phyloP scores from a whole-genome alignment of 1,140 invertebrate genomes.

The Brachionus sp. region DNA sequence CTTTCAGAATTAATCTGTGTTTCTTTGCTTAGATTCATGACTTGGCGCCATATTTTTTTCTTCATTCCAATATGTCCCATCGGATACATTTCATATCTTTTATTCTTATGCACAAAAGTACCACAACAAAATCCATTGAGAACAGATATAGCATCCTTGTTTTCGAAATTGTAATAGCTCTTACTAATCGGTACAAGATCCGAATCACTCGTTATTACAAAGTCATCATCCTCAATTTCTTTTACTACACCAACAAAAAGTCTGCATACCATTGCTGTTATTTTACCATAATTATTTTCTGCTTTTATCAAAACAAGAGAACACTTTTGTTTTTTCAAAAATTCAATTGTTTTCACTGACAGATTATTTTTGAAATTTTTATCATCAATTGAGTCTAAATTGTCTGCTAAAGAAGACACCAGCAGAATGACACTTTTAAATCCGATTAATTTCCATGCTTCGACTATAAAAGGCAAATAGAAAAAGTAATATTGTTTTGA shows the following conservation, averaged over 20 bases:
- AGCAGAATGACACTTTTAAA: background rate
- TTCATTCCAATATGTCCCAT: constrained; percentile 14
- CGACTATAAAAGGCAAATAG: background rate
- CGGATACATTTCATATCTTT: no score
- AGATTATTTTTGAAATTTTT: background rate
- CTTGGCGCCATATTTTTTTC: background rate
- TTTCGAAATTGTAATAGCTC: background rate
- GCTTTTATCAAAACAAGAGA: background rate
- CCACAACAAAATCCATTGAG: constrained; percentile 47
- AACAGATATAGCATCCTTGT: background rate
- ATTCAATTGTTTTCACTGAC: background rate
- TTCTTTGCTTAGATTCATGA: no score
- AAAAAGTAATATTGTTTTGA: background rate
- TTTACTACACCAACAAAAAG: background rate
- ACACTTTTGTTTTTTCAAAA: background rate
- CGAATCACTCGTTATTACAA: no score
- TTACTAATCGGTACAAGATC: background rate
- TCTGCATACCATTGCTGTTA: background rate
- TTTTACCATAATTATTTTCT: background rate
- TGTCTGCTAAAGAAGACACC: background rate
- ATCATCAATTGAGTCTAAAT: no score
- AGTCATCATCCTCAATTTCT: background rate
- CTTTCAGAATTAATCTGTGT: no score
- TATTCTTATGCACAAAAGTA: constrained; percentile 42
- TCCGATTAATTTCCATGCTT: background rate